Conservation (phyloP, 2,797 vertebrate species). For the Balearica regulorum region DNA sequence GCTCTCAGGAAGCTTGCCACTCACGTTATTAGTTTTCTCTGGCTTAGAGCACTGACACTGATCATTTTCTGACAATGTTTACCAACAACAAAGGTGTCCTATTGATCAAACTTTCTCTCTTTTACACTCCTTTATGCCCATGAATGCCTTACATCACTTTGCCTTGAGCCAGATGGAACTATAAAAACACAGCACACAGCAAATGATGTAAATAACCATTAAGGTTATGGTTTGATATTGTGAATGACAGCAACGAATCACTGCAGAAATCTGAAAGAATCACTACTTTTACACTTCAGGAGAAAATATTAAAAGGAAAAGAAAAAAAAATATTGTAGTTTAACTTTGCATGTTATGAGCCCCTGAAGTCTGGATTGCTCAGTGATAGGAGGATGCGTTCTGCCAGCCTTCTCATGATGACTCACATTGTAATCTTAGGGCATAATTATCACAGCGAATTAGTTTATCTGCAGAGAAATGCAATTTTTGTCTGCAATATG, state of each 20-base stretch:
- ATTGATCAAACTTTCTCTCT: constrained; percentile 72
- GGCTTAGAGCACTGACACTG: constrained; percentile 69
- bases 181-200: not conserved
- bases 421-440: not conserved
- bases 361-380: constrained; percentile 42
- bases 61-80: constrained; percentile 75
- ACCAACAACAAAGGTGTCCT: constrained; percentile 70
- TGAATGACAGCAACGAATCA: constrained; percentile 55
- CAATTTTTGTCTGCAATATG: not conserved
- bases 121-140: constrained; percentile 58
- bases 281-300: constrained; percentile 19
- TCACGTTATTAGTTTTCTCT: constrained; percentile 74
- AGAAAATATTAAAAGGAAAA: constrained; percentile 32
- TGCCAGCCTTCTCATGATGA: not conserved
- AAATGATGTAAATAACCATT: constrained; percentile 52
- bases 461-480: not conserved
- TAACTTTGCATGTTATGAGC: constrained; percentile 8
- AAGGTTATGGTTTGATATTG: constrained; percentile 31
- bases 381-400: not conserved
- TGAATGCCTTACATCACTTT: constrained; percentile 61
- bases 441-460: constrained; percentile 13
- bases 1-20: constrained; percentile 70
- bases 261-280: constrained; percentile 44
- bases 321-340: not conserved
- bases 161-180: constrained; percentile 66